Base-by-base conservation (phyloP, 2,888 invertebrate genomes). In the Pogonocherus hispidulus region DNA sequence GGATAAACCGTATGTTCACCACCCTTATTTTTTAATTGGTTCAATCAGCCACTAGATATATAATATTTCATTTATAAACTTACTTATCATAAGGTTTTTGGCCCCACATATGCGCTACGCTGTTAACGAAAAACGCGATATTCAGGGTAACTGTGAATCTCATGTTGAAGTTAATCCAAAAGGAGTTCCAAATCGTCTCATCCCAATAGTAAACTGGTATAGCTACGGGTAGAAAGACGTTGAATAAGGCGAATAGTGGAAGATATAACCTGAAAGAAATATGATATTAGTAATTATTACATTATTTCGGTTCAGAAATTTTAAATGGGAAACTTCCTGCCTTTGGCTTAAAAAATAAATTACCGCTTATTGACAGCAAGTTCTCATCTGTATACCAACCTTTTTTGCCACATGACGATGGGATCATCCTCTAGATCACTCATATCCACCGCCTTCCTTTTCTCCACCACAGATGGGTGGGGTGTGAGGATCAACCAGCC, bases 101-200 rank as follows among this genome's bases (percentile, higher is more conserved):
- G n/a, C 97, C 97, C 90, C 93, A 97, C 88, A 95, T 90, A 83
- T 98, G 98, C 0, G 98, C 97, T 9, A 94, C 93, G 83, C 96
- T 96, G 85, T 98, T 98, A n/a, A 98, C 97, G 79, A 93, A 91
- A 89, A 94, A 98, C 0, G 98, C 98, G 75, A 95, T 93, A 86
- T 98, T 96, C 6, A 98, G 89, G 0, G 94, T 94, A 72, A 92
- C 87, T 62, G 92, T 92, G 86, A 97, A 98, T 55, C 98, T 90
- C 52, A 65, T 89, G 71, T 95, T 91, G 82, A 94, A 95, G 80
- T 93, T 92, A 6, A 97, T 89, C 88, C 94, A 93, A 86, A 95
- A 96, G 3, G 95, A 92, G 76, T 90, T 91, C 86, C 91, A 88
- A 9, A 94, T 82, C 0, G 89, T 88, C 85, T 98, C 98, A 46